These are phyloP conservation scores for Zingel zingel DNA, from an alignment of 2,113 vertebrate genomes.

Conservation along the genomic window DNA sequence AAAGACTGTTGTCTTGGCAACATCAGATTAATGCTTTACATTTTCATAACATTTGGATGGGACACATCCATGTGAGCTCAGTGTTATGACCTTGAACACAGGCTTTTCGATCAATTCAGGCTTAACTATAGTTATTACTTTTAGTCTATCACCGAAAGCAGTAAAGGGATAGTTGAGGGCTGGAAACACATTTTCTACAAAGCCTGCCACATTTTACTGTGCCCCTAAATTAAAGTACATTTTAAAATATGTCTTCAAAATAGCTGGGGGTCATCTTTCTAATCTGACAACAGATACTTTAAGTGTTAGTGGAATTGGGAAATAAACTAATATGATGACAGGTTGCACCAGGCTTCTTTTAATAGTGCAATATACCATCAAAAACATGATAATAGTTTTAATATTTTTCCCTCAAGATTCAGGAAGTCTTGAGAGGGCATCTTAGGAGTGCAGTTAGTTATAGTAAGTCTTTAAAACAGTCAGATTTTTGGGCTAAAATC, in stretches of 20 bases:
- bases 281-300: neutral
- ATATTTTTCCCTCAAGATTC: constrained; percentile 11
- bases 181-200: constrained; percentile 5
- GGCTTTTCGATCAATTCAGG: constrained; percentile 41
- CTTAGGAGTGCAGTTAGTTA: constrained; percentile 21
- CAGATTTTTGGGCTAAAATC: constrained; percentile 9
- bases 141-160: constrained; percentile 28
- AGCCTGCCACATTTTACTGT: constrained; percentile 37
- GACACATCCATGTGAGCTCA: constrained; percentile 47
- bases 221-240: constrained; percentile 24
- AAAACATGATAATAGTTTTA: constrained; percentile 12
- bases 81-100: constrained; percentile 38
- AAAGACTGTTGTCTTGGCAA: constrained; percentile 36
- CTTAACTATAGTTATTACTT: constrained; percentile 43
- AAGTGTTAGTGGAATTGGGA: neutral
- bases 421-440: neutral
- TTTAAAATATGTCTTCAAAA: constrained; percentile 32
- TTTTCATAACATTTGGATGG: constrained; percentile 42
- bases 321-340: constrained; percentile 13
- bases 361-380: constrained; percentile 15
- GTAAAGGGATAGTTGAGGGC: neutral
- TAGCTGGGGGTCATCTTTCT: constrained; percentile 14
- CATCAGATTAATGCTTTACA: constrained; percentile 11
- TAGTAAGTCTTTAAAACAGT: constrained; percentile 19
- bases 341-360: constrained; percentile 8